Conservation (phyloP, 2,888 invertebrate species). For the Drosophila picticornis region DNA sequence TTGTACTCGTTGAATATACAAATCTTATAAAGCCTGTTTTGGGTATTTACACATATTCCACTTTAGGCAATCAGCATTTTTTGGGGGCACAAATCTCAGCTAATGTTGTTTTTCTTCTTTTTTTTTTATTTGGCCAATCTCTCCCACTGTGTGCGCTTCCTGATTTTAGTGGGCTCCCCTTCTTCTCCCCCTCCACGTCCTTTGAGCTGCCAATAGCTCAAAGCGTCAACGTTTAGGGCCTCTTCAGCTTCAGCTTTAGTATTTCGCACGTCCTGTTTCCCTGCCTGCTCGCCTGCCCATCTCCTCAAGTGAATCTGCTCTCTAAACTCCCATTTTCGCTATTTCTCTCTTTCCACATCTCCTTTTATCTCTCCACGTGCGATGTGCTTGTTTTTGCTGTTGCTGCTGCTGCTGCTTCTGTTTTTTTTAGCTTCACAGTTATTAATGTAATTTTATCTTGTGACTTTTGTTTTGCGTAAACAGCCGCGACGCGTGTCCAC, state of each 20-base stretch:
- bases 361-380: background rate
- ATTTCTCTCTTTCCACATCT: background rate
- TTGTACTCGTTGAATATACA: background rate
- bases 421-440: slow-evolving; percentile 46
- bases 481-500: slow-evolving; percentile 64
- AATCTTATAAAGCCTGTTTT: too few relatives aligned
- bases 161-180: background rate
- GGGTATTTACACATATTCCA: background rate
- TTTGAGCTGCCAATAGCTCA: slow-evolving; percentile 55
- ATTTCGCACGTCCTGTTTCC: slow-evolving; percentile 18
- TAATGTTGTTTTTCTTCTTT: background rate
- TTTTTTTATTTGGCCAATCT: background rate
- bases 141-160: background rate
- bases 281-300: background rate
- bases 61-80: background rate
- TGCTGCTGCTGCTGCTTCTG: background rate
- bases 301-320: background rate
- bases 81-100: background rate
- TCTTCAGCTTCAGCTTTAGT: slow-evolving; percentile 6
- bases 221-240: slow-evolving; percentile 70
- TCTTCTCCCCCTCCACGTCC: background rate
- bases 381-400: background rate
- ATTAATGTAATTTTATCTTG: slow-evolving; percentile 81
- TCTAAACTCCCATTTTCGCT: background rate
- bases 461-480: slow-evolving; percentile 77